Base-by-base conservation (phyloP, 2,888 invertebrate species). In the Ischnura elegans region DNA sequence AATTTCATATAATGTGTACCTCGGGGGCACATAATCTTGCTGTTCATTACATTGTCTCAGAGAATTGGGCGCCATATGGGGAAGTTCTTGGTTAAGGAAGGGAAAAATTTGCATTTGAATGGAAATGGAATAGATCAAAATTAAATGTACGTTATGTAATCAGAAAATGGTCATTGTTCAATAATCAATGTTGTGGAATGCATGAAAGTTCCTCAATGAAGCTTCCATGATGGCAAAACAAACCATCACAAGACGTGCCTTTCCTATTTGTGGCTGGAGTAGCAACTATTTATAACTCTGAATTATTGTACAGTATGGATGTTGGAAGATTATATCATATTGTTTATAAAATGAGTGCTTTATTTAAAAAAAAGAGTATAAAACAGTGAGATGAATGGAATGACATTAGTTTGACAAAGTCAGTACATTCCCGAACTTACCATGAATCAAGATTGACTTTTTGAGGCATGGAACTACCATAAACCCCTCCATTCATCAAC, bases 401-500 rank as follows among this genome's bases (percentile, higher is more conserved):
- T 66, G 46, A 66, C n/a, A 94, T 1, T n/a, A 85, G 47, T 36
- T 29, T 42, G 42, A 19, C 25, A 43, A 90, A 85, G 42, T 85
- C 21, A 76, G 76, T 36, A 10, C 13, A 76, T 76, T 13, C 29
- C 36, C 2, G 36, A 76, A 76, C 13, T 76, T 76, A 29, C 76
- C 76, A 36, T 36, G 36, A 10, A 76, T 36, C 13, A 13, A 36
- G 25, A n/a, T 13, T 47, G 61, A 29, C 10, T 85, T 51, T n/a
- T 51, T 1, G 51, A 51, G 13, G 51, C 19, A 13, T 6, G 19
- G 4, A 19, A 51, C 36, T 94, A 90, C 94, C 94, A 94, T 8
- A 95, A 94, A 45, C 95, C 95, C 94, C 95, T 95, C 95, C 96
- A 96, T 93, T 96, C 96, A 25, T 95, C 96, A 13, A 96, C 93